Evolutionary conservation across 2,797 vertebrate species (phyloP), one percentile per base, ranked within the genome.

Genomic region (Ctenochaetus hawaiiensis): DNA sequence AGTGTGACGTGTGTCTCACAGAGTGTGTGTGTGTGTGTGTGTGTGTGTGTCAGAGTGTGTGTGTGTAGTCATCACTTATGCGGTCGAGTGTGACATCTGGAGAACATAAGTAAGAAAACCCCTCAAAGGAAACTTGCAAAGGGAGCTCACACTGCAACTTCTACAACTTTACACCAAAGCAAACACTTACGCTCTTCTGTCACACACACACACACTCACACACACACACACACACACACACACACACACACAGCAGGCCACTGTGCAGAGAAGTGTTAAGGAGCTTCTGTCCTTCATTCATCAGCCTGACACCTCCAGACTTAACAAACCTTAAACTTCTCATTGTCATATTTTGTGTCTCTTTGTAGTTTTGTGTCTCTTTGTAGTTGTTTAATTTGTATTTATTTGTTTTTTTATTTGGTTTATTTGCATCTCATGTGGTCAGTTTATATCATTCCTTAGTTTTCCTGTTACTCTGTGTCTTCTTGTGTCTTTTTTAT

Each of bases 21-120:
- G 47, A 23, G 59, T 60, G 57, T 71, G 72, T 26, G 75, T 67
- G 67, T 61, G 68, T 58, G 66, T 56, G 63, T 56, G 79, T 43
- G 65, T 54, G 67, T 57, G 60, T 49, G 62, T 49, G 78, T 45
- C 60, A 53, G 63, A 48, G 43, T 51, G 59, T 34, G 44, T 53
- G 59, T 43, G 39, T 43, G 52, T 39, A 3, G 18, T 63, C 58
- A 51, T 75, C 59, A 72, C 54, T 66, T 69, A 44, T 48, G 22
- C 56, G 69, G 64, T 78, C 60, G 13, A 80, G 79, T 84, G 84
- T 79, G 84, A 89, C 84, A 87, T 85, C 75, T 85, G 72, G 66
- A 82, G 48, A 84, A 74, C 20, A 72, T 53, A 78, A 67, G 63
- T 41, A 75, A 58, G 34, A 59, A 77, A 67, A 71, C 6, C 47